Percentiles rank a stretch among this genome's conserved stretches.
phyloP scores from a whole-genome alignment of 1,140 invertebrate species.

The Phthorimaea operculella region DNA sequence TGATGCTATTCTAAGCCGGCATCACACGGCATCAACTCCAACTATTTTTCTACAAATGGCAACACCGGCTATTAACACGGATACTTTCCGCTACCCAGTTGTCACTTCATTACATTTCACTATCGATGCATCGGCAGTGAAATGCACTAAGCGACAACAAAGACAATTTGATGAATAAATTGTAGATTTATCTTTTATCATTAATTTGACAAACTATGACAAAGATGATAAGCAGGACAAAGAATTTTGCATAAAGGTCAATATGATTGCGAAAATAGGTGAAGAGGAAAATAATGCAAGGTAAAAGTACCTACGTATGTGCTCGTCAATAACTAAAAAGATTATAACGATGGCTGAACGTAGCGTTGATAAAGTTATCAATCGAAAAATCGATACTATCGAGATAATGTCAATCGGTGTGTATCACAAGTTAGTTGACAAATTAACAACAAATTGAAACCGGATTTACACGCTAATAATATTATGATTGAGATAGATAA shows the following conservation, averaged over 20 bases:
- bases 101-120: constrained; percentile 1
- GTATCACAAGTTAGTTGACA: not conserved
- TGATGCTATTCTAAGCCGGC: too few relatives aligned
- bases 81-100: not conserved
- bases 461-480: not conserved
- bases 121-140: not conserved
- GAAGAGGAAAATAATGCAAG: not conserved
- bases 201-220: too few relatives aligned
- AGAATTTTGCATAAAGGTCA: too few relatives aligned
- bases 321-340: too few relatives aligned
- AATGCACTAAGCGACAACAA: not conserved
- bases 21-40: too few relatives aligned
- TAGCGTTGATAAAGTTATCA: not conserved
- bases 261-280: too few relatives aligned
- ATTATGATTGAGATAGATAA: constrained; percentile 1
- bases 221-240: too few relatives aligned
- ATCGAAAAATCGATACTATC: not conserved
- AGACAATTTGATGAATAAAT: too few relatives aligned
- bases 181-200: too few relatives aligned
- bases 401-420: not conserved
- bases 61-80: not conserved
- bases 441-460: not conserved
- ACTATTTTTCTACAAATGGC: not conserved
- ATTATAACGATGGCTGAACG: not conserved
- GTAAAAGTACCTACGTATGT: not conserved